Percentiles rank a stretch among this genome's conserved stretches.
Conservation (phyloP, 2,113 vertebrate genomes). For the Pluvialis apricaria region DNA sequence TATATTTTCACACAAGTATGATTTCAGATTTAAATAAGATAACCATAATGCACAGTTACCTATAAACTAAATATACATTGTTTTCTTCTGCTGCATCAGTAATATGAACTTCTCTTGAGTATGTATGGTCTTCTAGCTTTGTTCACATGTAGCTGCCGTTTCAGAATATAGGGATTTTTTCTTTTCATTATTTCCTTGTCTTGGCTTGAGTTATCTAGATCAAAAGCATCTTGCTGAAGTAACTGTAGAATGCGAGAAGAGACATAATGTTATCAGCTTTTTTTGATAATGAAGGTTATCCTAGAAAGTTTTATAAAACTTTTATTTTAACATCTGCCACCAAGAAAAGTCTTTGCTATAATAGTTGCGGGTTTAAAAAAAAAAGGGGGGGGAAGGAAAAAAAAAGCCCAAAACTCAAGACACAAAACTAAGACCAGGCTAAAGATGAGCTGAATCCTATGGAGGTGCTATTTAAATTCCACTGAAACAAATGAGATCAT, state of each 20-base stretch:
- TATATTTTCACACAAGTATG: slow-evolving; percentile 68
- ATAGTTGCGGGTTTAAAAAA: accelerated
- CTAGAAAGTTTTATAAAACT: not conserved
- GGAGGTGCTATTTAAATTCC: not conserved
- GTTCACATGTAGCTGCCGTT: slow-evolving; percentile 84
- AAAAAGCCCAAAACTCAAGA: not conserved
- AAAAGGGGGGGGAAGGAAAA: accelerated
- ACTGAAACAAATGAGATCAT: not conserved
- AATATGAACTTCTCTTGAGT: slow-evolving; percentile 86
- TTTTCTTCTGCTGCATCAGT: slow-evolving; percentile 76
- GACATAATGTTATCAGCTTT: not conserved
- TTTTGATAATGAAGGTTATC: not conserved
- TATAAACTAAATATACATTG: slow-evolving; percentile 73
- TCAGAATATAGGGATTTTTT: slow-evolving; percentile 96
- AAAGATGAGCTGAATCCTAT: not conserved
- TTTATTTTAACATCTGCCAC: not conserved
- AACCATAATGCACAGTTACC: slow-evolving; percentile 72
- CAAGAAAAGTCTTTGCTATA: not conserved
- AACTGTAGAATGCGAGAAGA: slow-evolving; percentile 67
- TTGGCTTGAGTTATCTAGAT: slow-evolving; percentile 73
- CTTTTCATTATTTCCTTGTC: slow-evolving; percentile 86
- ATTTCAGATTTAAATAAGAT: slow-evolving; percentile 68
- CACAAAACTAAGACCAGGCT: not conserved
- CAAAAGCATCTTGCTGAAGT: slow-evolving; percentile 80
- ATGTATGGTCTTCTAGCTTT: slow-evolving; percentile 96